A percentile compares a stretch with the other conserved stretches of the same genome.
phyloP scores from a whole-genome alignment of 2,113 vertebrate genomes.

The Periophthalmus modestus region DNA sequence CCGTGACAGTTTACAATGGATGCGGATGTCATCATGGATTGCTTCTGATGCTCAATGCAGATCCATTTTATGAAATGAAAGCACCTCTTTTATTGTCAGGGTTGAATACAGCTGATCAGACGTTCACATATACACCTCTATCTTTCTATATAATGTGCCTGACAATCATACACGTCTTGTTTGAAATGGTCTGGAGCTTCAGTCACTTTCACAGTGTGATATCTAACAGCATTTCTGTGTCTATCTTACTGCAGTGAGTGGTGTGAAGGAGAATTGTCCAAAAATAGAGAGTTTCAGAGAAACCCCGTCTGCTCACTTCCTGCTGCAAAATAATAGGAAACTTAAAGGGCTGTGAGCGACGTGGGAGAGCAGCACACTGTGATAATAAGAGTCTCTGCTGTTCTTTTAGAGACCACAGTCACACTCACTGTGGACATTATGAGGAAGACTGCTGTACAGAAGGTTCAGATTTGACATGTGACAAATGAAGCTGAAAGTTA shows the following conservation, averaged over 20 bases:
- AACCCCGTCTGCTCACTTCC: constrained; percentile 23
- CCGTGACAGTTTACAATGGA: background rate
- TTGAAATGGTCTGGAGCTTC: background rate
- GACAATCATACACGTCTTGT: background rate
- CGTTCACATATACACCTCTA: no score
- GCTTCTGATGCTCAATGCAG: background rate
- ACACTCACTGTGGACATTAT: constrained; percentile 12
- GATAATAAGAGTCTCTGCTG: constrained; percentile 45
- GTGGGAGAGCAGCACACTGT: constrained; percentile 49
- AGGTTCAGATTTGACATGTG: constrained; percentile 7
- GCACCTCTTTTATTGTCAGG: background rate
- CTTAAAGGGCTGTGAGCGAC: constrained; percentile 19
- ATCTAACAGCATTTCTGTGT: constrained; percentile 13
- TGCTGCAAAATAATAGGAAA: constrained; percentile 52
- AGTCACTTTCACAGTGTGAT: constrained; percentile 8
- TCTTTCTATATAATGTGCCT: no score
- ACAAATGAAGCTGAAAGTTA: background rate
- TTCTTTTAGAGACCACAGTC: constrained; percentile 20
- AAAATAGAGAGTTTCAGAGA: constrained; percentile 46
- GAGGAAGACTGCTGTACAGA: constrained; percentile 26
- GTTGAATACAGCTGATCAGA: no score
- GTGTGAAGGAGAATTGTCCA: constrained; percentile 18
- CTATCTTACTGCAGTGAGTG: constrained; percentile 3
- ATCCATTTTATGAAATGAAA: background rate
- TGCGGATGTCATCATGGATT: background rate